Evolutionary conservation across 2,113 vertebrate genomes (phyloP).

Genomic region (Panurus biarmicus): DNA sequence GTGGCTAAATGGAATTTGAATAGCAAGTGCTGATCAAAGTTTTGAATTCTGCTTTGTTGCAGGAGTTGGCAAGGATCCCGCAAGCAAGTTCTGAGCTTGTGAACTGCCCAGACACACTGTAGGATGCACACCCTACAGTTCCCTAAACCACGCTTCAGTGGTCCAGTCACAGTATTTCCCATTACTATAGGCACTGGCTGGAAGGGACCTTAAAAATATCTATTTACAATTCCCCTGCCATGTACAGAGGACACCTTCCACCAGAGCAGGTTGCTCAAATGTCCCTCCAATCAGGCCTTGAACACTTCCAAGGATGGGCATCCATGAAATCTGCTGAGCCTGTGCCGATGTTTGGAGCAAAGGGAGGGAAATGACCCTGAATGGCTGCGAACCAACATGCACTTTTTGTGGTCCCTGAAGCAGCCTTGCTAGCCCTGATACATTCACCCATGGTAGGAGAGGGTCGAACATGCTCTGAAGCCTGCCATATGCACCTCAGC

Average conservation of each 20-base stretch:
- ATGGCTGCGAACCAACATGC: rapidly evolving
- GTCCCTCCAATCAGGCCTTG: background rate
- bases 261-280: background rate
- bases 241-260: background rate
- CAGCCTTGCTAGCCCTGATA: background rate
- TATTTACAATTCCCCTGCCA: background rate
- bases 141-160: background rate
- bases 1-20: background rate
- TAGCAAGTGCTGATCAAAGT: background rate
- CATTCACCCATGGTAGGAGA: background rate
- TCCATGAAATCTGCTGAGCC: background rate
- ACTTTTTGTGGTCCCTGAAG: background rate
- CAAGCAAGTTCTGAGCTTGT: background rate
- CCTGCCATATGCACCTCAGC: background rate
- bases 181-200: background rate
- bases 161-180: background rate
- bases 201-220: background rate
- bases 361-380: background rate
- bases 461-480: background rate
- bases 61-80: background rate
- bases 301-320: background rate
- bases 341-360: background rate
- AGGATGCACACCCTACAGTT: background rate
- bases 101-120: background rate
- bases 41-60: background rate